Percentiles rank a stretch among this genome's conserved stretches.
phyloP scores from a whole-genome alignment of 2,888 invertebrate species.

The Idaea biselata region DNA sequence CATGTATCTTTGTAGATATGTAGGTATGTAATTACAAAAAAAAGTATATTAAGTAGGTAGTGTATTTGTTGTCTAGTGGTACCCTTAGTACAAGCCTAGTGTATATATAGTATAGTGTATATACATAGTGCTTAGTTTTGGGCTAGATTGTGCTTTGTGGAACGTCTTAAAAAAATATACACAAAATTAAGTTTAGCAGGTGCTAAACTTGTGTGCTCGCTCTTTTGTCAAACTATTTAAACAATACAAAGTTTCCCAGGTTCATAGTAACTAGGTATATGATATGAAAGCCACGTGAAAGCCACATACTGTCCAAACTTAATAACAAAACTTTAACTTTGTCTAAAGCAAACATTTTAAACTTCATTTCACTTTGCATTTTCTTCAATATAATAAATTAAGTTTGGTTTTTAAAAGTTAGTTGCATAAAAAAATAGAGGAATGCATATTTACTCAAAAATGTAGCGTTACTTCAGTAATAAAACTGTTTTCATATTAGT shows the following conservation, averaged over 20 bases:
- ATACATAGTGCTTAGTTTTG: too few species aligned
- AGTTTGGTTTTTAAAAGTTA: not conserved
- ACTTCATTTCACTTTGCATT: not conserved
- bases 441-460: too few species aligned
- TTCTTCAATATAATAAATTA: not conserved
- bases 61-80: too few species aligned
- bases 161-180: too few species aligned
- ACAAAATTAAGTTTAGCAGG: not conserved
- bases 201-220: not conserved
- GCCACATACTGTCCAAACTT: not conserved
- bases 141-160: too few species aligned
- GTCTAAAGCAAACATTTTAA: not conserved
- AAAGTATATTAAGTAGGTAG: too few species aligned
- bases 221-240: not conserved
- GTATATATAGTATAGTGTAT: too few species aligned
- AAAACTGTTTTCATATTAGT: too few species aligned
- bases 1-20: too few species aligned
- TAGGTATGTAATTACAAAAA: too few species aligned
- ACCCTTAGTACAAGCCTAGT: too few species aligned
- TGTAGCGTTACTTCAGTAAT: too few species aligned
- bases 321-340: not conserved
- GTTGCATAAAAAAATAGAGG: not conserved
- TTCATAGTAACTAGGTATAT: not conserved
- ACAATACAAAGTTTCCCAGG: not conserved
- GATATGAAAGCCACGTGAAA: not conserved